A percentile compares a stretch with the other conserved stretches of the same genome.
These are phyloP conservation scores for Onchidella celtica DNA, from an alignment of 2,888 invertebrate species.

Conservation along the genomic window DNA sequence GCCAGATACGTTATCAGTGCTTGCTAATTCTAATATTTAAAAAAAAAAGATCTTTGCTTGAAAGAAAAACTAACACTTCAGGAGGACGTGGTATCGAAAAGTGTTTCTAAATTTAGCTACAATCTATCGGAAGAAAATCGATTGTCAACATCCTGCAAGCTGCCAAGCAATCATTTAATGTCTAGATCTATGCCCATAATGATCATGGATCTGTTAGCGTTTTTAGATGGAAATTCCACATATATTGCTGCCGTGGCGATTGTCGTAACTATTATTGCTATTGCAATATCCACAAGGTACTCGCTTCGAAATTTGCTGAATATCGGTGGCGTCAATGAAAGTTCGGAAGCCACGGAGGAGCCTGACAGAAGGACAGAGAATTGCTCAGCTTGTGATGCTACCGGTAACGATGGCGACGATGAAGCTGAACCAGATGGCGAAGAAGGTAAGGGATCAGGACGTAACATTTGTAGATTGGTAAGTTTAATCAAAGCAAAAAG, in stretches of 20 bases:
- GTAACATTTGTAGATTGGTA: no score
- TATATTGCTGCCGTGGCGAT: neutral
- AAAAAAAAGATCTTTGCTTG: no score
- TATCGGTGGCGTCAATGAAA: neutral
- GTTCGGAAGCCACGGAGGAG: neutral
- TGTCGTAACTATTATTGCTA: slow-evolving; percentile 25
- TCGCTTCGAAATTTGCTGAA: slow-evolving; percentile 14
- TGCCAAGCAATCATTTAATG: no score
- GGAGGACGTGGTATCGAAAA: no score
- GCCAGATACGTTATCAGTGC: no score
- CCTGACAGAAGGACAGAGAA: neutral
- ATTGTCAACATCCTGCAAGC: neutral
- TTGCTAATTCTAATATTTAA: no score
- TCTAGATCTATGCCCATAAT: neutral
- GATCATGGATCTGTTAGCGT: neutral
- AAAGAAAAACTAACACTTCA: no score
- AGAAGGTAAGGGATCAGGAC: no score
- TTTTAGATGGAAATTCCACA: neutral
- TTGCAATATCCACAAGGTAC: slow-evolving; percentile 31
- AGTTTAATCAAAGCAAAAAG: no score
- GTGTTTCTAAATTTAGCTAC: no score
- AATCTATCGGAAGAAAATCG: no score
- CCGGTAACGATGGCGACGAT: slow-evolving; percentile 21
- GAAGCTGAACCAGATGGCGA: neutral
- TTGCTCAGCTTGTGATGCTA: neutral